Conservation (phyloP, 2,113 vertebrate species). For the Lota lota region DNA sequence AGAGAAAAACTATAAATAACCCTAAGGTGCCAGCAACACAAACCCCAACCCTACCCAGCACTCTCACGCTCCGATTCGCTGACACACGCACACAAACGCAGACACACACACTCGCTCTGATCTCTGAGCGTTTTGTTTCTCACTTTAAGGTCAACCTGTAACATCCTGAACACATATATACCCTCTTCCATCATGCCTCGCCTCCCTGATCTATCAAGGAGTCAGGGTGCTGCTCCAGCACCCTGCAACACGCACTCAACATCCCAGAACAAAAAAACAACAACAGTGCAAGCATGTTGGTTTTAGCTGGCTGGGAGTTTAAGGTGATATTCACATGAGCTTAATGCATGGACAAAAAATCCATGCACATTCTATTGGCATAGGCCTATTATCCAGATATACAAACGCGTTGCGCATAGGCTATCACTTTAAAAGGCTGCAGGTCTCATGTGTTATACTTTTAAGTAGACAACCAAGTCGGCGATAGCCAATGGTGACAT, state of each 20-base stretch:
- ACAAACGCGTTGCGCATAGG: too few relatives aligned
- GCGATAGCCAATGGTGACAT: too few relatives aligned
- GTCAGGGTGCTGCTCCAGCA: background rate
- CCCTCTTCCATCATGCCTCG: conserved; percentile 8
- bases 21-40: conserved; percentile 21
- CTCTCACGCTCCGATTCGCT: background rate
- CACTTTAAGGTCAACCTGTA: conserved; percentile 59
- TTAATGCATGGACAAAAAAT: too few relatives aligned
- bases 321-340: too few relatives aligned
- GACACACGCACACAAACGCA: conserved; percentile 5
- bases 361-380: too few relatives aligned
- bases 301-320: too few relatives aligned
- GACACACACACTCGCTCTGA: conserved; percentile 26
- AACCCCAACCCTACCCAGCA: background rate
- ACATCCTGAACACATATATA: conserved; percentile 32
- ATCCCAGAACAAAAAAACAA: too few relatives aligned
- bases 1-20: conserved; percentile 51
- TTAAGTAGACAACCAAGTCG: too few relatives aligned
- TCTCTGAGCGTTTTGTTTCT: conserved; percentile 44
- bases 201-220: background rate
- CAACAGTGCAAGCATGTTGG: too few relatives aligned
- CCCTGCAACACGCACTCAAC: background rate
- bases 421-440: too few relatives aligned
- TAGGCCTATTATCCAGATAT: too few relatives aligned
- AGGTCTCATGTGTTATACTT: too few relatives aligned